Evolutionary conservation across 2,888 invertebrate species (phyloP).

Genomic region (Lordiphosa fenestrarum): DNA sequence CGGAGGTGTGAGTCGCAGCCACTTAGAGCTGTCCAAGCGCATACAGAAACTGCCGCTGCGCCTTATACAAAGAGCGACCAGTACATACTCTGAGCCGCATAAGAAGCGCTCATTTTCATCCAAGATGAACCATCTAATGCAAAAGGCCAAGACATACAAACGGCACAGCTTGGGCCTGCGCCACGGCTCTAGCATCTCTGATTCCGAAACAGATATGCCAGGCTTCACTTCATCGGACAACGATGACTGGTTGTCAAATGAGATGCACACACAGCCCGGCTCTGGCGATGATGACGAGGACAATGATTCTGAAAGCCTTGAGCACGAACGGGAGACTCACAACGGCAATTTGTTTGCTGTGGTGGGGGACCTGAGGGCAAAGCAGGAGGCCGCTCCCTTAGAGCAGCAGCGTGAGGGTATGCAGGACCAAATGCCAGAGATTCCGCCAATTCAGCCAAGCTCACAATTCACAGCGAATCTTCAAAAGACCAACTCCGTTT

Average conservation of each 20-base stretch:
- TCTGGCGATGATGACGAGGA: constrained; percentile 3
- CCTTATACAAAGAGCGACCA: constrained; percentile 59
- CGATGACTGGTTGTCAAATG: constrained; percentile 67
- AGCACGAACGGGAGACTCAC: neutral
- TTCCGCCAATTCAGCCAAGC: constrained; percentile 4
- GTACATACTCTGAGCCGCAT: constrained; percentile 31
- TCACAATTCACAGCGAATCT: constrained; percentile 16
- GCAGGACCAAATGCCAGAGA: constrained; percentile 1
- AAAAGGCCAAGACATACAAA: constrained; percentile 86
- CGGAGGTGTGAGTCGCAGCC: constrained; percentile 13
- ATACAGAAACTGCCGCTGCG: constrained; percentile 70
- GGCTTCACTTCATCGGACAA: constrained; percentile 76
- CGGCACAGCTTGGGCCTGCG: constrained; percentile 80
- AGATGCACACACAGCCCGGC: neutral
- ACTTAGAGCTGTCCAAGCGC: constrained; percentile 60
- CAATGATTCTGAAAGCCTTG: neutral
- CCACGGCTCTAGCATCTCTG: constrained; percentile 86
- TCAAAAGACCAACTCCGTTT: constrained; percentile 62
- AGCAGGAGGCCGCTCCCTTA: neutral
- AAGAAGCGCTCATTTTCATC: constrained; percentile 91
- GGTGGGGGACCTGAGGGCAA: constrained; percentile 45
- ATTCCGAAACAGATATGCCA: constrained; percentile 86
- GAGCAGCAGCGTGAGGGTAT: constrained; percentile 1
- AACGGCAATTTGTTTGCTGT: constrained; percentile 44
- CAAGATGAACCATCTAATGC: constrained; percentile 91